These are phyloP conservation scores for Matsumurasca onukii DNA, from an alignment of 1,140 invertebrate species.

Conservation along the genomic window DNA sequence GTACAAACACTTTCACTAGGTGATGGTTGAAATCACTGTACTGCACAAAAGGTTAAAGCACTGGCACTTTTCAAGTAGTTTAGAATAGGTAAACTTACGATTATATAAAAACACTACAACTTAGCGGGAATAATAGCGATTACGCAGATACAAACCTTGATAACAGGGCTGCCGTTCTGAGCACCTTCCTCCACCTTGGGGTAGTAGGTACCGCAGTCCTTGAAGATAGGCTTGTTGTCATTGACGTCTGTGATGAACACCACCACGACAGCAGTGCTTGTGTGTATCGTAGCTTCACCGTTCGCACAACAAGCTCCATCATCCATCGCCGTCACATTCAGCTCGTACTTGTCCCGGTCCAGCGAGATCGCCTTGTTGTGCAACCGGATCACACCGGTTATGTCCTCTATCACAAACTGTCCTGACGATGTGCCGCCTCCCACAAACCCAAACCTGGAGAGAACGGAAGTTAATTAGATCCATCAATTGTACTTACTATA, in stretches of 20 bases:
- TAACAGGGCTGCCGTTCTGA: slow-evolving; percentile 87
- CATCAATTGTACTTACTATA: background rate
- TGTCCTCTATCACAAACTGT: slow-evolving; percentile 94
- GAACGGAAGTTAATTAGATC: background rate
- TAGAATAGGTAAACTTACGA: too few relatives aligned
- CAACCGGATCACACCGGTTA: slow-evolving; percentile 89
- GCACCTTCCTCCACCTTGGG: slow-evolving; percentile 93
- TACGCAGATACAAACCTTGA: too few relatives aligned
- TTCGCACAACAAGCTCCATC: slow-evolving; percentile 91
- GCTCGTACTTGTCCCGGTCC: slow-evolving; percentile 87
- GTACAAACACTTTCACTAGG: too few relatives aligned
- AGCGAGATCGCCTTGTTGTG: slow-evolving; percentile 81
- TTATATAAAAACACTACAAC: too few relatives aligned
- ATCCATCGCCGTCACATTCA: slow-evolving; percentile 93
- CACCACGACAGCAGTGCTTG: slow-evolving; percentile 89
- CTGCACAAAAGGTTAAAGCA: too few relatives aligned
- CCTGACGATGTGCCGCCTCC: slow-evolving; percentile 85
- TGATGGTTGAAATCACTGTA: too few relatives aligned
- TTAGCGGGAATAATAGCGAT: too few relatives aligned
- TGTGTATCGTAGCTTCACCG: slow-evolving; percentile 82
- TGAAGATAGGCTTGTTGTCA: slow-evolving; percentile 93
- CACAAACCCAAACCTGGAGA: slow-evolving; percentile 86
- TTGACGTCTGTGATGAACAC: slow-evolving; percentile 97
- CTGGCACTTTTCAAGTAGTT: too few relatives aligned
- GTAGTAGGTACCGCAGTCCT: slow-evolving; percentile 87